phyloP scores from a whole-genome alignment of 2,888 invertebrate species.

The Chorisops tibialis region DNA sequence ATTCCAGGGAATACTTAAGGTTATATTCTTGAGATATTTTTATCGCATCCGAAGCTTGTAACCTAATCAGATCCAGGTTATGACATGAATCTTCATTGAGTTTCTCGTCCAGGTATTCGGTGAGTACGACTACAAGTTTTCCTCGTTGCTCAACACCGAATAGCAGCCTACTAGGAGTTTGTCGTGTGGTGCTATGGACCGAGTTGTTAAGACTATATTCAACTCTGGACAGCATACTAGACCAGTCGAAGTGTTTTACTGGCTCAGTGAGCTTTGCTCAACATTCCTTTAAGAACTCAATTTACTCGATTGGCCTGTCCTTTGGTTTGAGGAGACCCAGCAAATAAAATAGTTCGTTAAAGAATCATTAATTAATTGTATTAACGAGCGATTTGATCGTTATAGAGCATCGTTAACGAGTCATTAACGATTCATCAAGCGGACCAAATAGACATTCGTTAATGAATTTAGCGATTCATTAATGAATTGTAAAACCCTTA shows the following conservation, averaged over 20 bases:
- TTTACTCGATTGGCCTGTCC: slow-evolving; percentile 37
- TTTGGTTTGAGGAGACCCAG: slow-evolving; percentile 40
- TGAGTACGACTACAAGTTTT: slow-evolving; percentile 32
- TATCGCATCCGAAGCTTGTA: background rate
- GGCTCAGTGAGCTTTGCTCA: slow-evolving; percentile 25
- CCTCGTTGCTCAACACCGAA: slow-evolving; percentile 39
- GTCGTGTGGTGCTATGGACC: slow-evolving; percentile 36
- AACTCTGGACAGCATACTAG: slow-evolving; percentile 11
- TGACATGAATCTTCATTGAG: background rate
- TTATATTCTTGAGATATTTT: slow-evolving; percentile 23
- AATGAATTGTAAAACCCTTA: no score
- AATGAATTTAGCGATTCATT: no score
- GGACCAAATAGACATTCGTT: no score
- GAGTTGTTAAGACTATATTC: slow-evolving; percentile 39
- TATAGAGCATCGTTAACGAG: slow-evolving; percentile 9
- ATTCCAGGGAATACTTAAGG: slow-evolving; percentile 21
- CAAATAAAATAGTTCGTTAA: slow-evolving; percentile 38
- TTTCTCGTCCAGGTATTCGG: slow-evolving; percentile 15
- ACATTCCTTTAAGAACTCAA: slow-evolving; percentile 18
- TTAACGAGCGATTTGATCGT: slow-evolving; percentile 18
- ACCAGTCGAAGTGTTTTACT: slow-evolving; percentile 18
- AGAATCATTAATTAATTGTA: slow-evolving; percentile 30
- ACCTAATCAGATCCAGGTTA: background rate
- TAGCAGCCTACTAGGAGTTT: slow-evolving; percentile 38
- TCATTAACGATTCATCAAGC: slow-evolving; percentile 1